A percentile compares a stretch with the other conserved stretches of the same genome.
These are phyloP conservation scores for Lamprologus lemairii DNA, from an alignment of 2,113 vertebrate species.

Conservation along the genomic window DNA sequence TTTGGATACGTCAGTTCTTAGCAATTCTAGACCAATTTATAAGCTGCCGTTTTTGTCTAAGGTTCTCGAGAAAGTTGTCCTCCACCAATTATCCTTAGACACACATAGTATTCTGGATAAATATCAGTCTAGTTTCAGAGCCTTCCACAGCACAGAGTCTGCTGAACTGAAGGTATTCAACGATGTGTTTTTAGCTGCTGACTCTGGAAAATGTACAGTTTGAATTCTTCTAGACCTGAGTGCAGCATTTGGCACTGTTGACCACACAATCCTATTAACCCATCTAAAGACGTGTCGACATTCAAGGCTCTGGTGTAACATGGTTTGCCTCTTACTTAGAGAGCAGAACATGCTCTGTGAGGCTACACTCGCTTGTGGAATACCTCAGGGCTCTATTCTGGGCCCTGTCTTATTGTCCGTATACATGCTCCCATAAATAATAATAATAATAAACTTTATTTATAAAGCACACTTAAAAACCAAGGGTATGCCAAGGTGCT, in stretches of 20 bases:
- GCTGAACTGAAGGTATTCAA: not conserved
- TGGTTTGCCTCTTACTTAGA: not conserved
- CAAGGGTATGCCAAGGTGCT: too few relatives aligned
- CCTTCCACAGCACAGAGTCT: not conserved
- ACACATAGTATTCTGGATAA: not conserved
- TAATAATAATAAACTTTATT: too few relatives aligned
- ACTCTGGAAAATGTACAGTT: not conserved
- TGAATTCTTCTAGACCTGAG: not conserved
- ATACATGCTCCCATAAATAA: too few relatives aligned
- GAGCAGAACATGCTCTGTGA: not conserved
- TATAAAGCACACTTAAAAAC: too few relatives aligned
- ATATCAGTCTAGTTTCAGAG: not conserved
- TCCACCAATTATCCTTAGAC: not conserved
- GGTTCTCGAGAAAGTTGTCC: not conserved
- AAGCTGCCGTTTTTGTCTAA: not conserved
- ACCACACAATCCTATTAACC: not conserved
- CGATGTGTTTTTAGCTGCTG: rapidly evolving
- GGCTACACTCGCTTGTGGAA: not conserved
- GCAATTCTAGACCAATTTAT: not conserved
- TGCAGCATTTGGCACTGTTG: not conserved
- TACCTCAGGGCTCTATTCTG: not conserved
- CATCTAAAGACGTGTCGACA: not conserved
- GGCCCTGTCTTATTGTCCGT: not conserved
- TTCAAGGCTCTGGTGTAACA: not conserved
- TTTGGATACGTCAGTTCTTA: not conserved